Conservation (phyloP, 2,888 invertebrate genomes). For the Andrena hattorfiana region DNA sequence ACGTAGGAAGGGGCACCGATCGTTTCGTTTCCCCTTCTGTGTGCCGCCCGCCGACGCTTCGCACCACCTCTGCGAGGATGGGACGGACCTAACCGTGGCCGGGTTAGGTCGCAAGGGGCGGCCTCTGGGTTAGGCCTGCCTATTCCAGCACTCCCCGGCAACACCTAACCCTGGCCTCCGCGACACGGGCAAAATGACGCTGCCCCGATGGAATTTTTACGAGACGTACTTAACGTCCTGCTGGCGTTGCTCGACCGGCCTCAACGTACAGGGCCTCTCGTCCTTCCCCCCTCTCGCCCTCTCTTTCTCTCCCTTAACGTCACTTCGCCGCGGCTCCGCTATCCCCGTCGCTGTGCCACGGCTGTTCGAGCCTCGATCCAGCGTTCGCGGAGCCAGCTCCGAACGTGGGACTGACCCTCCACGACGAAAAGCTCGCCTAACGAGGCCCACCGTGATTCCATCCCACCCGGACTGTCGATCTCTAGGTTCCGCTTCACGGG, state of each 20-base stretch:
- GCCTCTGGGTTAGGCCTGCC: constrained; percentile 52
- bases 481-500: constrained; percentile 51
- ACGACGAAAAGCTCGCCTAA: constrained; percentile 69
- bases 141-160: constrained; percentile 74
- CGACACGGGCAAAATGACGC: constrained; percentile 82
- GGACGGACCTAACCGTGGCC: constrained; percentile 83
- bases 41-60: neutral
- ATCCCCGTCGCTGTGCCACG: neutral
- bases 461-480: constrained; percentile 65
- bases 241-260: constrained; percentile 57
- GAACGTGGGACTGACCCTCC: constrained; percentile 71
- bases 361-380: constrained; percentile 1
- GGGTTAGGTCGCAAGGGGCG: constrained; percentile 44
- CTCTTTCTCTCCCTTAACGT: neutral
- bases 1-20: constrained; percentile 69
- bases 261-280: constrained; percentile 60
- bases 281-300: constrained; percentile 51
- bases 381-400: neutral
- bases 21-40: constrained; percentile 43
- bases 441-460: constrained; percentile 71
- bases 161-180: constrained; percentile 51
- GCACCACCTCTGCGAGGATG: constrained; percentile 80
- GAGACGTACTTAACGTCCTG: constrained; percentile 83
- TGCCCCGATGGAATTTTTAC: constrained; percentile 83
- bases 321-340: neutral